Percentiles rank a stretch among this genome's conserved stretches.
phyloP scores from a whole-genome alignment of 2,888 invertebrate species.

The Tiliacea aurago region DNA sequence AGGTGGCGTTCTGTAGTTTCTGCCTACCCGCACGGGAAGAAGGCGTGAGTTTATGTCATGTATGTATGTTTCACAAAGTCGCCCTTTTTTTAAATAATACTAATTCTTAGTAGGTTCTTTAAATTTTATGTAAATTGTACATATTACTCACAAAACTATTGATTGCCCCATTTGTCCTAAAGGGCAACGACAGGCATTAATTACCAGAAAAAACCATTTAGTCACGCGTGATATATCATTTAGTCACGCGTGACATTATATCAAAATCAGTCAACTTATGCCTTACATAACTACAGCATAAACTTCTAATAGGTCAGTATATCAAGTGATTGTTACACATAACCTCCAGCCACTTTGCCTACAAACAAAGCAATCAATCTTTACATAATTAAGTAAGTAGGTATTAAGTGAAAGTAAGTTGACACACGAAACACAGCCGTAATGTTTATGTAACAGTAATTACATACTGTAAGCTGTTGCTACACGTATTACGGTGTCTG shows the following conservation, averaged over 20 bases:
- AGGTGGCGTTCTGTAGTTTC: no score
- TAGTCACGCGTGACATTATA: slow-evolving; percentile 35
- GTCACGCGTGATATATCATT: slow-evolving; percentile 31
- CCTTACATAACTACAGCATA: slow-evolving; percentile 44
- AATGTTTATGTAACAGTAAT: slow-evolving; percentile 73
- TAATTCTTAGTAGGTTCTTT: background rate
- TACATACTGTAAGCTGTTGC: slow-evolving; percentile 48
- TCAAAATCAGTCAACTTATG: slow-evolving; percentile 1
- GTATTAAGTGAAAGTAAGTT: slow-evolving; percentile 66
- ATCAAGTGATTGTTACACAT: slow-evolving; percentile 45
- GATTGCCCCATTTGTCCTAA: background rate
- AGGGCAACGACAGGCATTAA: background rate
- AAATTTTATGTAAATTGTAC: background rate
- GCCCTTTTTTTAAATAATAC: no score
- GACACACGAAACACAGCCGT: slow-evolving; percentile 67
- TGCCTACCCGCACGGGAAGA: no score
- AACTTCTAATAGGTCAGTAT: slow-evolving; percentile 43
- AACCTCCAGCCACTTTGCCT: slow-evolving; percentile 33
- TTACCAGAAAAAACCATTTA: background rate
- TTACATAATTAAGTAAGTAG: slow-evolving; percentile 70
- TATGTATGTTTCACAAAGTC: no score
- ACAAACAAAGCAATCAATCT: slow-evolving; percentile 71
- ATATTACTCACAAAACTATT: background rate
- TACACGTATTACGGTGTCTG: slow-evolving; percentile 13
- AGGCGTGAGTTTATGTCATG: no score